A percentile compares a stretch with the other conserved stretches of the same genome.
Conservation (phyloP, 2,888 invertebrate species). For the Melipona beecheii region DNA sequence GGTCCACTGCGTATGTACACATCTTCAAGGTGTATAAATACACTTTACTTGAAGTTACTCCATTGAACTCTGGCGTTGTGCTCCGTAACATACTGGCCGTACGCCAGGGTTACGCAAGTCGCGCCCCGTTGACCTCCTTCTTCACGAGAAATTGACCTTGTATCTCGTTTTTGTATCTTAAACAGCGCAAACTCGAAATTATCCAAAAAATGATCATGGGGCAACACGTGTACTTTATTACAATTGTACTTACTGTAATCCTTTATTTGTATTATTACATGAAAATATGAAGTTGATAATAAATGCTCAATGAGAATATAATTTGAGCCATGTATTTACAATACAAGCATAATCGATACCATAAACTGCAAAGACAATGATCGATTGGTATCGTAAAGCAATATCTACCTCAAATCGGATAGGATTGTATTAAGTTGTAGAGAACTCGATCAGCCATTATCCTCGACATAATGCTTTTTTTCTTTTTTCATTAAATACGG, state of each 20-base stretch:
- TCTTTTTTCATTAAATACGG: background rate
- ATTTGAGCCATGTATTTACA: background rate
- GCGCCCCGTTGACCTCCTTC: slow-evolving; percentile 81
- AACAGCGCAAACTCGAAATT: slow-evolving; percentile 61
- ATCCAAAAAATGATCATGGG: slow-evolving; percentile 49
- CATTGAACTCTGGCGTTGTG: slow-evolving; percentile 83
- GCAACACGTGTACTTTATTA: slow-evolving; percentile 15
- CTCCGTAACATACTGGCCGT: slow-evolving; percentile 75
- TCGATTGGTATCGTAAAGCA: slow-evolving; percentile 72
- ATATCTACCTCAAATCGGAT: slow-evolving; percentile 60
- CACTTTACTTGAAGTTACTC: slow-evolving; percentile 80
- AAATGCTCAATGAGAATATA: background rate
- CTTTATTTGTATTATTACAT: background rate
- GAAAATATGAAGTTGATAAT: background rate
- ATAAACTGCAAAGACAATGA: slow-evolving; percentile 57
- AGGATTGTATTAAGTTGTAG: slow-evolving; percentile 44
- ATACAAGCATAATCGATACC: background rate
- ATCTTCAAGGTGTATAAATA: slow-evolving; percentile 79
- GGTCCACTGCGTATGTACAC: slow-evolving; percentile 72
- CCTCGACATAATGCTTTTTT: slow-evolving; percentile 66
- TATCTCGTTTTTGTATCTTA: slow-evolving; percentile 70
- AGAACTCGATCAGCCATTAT: slow-evolving; percentile 66
- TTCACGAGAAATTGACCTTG: slow-evolving; percentile 79
- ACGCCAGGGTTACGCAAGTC: slow-evolving; percentile 82
- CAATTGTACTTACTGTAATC: background rate